Evolutionary conservation across 2,113 vertebrate species (phyloP), one percentile per base, ranked within the genome.

Genomic region (Perccottus glenii): DNA sequence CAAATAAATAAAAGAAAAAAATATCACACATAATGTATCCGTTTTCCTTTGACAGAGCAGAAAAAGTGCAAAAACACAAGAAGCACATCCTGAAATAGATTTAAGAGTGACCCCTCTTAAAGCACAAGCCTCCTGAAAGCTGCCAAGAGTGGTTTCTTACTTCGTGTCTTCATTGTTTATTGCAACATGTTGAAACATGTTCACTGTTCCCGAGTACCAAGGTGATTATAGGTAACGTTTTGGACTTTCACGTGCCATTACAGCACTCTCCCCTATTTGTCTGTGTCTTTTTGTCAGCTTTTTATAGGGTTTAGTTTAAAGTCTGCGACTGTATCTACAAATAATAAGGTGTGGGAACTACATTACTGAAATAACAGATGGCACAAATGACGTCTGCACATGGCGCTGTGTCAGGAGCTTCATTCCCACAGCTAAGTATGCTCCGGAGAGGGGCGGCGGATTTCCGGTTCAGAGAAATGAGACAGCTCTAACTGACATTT

Each of bases 341-440:
- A 81, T 46, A 49, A 38, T 66, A 76, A 77, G 79, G 77, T 61
- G 71, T 57, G 78, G 74, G 77, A 76, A 81, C 59, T 40, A 35
- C 64, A 33, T 55, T 47, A 11, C 65, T 44, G 4, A 65, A 47
- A 32, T 11, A 55, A 72, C 81, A 72, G 75, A 84, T 49, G 66
- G 66, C n/a, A 73, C 0, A 11, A 32, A 59, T 76, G 76, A 77
- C 64, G 64, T 75, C 44, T 53, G 48, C 38, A 6, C 55, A 69
- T 52, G 48, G 52, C 77, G 65, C 84, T 67, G 67, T 68, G 66
- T 79, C 70, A 64, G 70, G 70, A 82, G 64, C 64, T 46, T 42
- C 32, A 59, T 77, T 67, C 73, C 60, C 78, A 77, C 82, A 76
- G 66, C 14, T 57, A 56, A 68, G 58, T 38, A 16, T 42, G 67